Percentiles rank a stretch among this genome's conserved stretches.
Evolutionary conservation across 1,140 invertebrate genomes (phyloP).

Genomic region (Scylla paramamosain): DNA sequence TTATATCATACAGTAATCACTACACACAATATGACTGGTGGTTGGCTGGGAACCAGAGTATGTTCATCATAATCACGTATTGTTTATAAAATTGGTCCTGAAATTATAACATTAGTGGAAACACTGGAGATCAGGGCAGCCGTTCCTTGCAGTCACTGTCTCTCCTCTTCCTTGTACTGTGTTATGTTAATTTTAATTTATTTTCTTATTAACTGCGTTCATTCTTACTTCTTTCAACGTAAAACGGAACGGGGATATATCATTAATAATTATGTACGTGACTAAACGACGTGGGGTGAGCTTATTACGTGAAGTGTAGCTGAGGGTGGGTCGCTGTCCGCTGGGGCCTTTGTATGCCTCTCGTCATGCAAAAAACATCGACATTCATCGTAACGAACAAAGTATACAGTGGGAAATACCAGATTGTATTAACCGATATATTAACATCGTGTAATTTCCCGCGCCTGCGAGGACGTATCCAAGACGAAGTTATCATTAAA

Average conservation of each 20-base stretch:
- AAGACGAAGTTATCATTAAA: background rate
- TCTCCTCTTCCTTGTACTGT: background rate
- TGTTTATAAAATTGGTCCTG: constrained; percentile 53
- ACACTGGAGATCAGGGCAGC: constrained; percentile 38
- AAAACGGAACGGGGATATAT: background rate
- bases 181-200: background rate
- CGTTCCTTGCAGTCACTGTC: background rate
- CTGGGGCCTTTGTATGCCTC: background rate
- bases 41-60: constrained; percentile 61
- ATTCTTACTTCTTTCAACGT: background rate
- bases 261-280: background rate
- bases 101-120: constrained; percentile 45
- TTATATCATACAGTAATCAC: constrained; percentile 75
- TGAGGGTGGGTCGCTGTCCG: background rate
- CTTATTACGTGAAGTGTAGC: background rate
- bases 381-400: background rate
- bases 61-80: constrained; percentile 52
- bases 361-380: background rate
- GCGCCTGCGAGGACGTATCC: background rate
- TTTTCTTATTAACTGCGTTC: background rate
- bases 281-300: background rate
- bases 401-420: background rate
- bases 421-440: background rate
- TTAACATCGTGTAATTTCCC: background rate
- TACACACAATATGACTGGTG: constrained; percentile 75